phyloP scores from a whole-genome alignment of 2,888 invertebrate genomes.

The Tuberolachnus salignus region DNA sequence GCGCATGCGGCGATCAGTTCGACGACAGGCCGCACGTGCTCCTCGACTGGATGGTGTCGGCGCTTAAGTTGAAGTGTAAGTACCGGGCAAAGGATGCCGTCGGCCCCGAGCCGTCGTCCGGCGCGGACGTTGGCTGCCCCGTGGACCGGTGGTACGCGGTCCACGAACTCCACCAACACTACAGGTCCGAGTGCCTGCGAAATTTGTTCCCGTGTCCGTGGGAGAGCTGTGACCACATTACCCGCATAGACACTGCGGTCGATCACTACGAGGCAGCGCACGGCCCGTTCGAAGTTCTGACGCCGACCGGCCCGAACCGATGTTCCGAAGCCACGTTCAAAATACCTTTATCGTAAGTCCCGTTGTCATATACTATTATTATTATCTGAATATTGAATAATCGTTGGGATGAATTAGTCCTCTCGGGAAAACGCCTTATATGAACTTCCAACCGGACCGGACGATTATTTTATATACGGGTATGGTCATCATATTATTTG shows the following conservation, averaged over 20 bases:
- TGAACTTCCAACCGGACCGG: no score
- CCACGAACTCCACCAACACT: conserved; percentile 13
- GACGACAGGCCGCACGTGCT: not conserved
- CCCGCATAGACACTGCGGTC: conserved; percentile 7
- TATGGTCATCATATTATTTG: no score
- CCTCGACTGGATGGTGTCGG: conserved; percentile 11
- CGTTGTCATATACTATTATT: no score
- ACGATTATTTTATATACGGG: no score
- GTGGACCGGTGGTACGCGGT: not conserved
- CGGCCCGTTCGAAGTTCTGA: not conserved
- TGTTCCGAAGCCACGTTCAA: not conserved
- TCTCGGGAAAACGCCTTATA: no score
- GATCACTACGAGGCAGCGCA: conserved; percentile 10
- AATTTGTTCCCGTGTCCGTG: conserved; percentile 8
- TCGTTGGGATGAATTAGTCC: no score
- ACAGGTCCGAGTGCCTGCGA: not conserved
- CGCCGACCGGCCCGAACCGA: not conserved
- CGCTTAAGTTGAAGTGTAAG: conserved; percentile 18
- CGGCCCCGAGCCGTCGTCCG: not conserved
- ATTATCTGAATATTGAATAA: no score
- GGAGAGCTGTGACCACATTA: not conserved
- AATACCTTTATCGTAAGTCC: not conserved
- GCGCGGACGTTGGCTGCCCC: not conserved
- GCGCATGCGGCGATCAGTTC: not conserved
- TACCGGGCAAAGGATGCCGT: not conserved